phyloP scores from a whole-genome alignment of 2,797 vertebrate species.

The Bradypodion pumilum region DNA sequence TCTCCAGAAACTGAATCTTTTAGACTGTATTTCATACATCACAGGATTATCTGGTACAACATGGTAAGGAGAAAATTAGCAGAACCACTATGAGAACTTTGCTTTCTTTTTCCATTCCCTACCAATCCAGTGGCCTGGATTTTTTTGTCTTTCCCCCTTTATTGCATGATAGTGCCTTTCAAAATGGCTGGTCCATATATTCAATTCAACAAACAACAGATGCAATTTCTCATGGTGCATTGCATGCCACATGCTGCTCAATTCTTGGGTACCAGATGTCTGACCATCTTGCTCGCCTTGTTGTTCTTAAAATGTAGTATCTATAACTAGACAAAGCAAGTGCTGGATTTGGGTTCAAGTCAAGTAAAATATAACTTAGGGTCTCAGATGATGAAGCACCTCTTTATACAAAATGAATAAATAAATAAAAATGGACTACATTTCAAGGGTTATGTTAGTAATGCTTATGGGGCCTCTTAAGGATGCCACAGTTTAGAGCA shows the following conservation, averaged over 20 bases:
- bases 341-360: too few species aligned
- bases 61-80: constrained; percentile 75
- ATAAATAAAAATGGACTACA: too few species aligned
- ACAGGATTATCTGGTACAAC: constrained; percentile 85
- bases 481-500: too few species aligned
- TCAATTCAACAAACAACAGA: neutral
- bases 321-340: neutral
- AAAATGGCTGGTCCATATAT: neutral
- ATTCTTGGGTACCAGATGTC: neutral
- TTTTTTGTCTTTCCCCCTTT: neutral
- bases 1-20: constrained; percentile 79
- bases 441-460: too few species aligned
- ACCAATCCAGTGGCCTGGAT: too few species aligned
- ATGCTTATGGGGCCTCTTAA: too few species aligned
- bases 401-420: too few species aligned
- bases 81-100: neutral
- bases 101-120: too few species aligned
- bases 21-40: constrained; percentile 83
- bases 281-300: neutral
- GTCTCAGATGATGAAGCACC: too few species aligned
- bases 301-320: neutral
- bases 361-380: neutral
- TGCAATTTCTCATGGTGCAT: neutral
- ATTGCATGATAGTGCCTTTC: neutral
- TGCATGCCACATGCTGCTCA: neutral